Percentiles rank a stretch among this genome's conserved stretches.
Evolutionary conservation across 2,797 vertebrate genomes (phyloP).

Genomic region (Coreius guichenoti): DNA sequence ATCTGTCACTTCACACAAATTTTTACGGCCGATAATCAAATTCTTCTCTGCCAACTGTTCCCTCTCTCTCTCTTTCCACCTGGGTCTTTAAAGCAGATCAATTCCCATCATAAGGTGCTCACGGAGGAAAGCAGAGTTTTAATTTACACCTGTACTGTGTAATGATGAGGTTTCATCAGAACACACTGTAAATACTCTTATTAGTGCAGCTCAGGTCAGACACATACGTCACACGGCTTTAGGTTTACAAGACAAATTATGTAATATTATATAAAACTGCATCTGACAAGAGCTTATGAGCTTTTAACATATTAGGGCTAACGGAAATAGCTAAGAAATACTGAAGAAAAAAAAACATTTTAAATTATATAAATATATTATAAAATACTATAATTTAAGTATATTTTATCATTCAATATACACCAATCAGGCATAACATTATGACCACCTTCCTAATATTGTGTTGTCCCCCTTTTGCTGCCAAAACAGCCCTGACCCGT

Average conservation of each 20-base stretch:
- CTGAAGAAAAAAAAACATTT: background rate
- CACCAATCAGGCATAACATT: background rate
- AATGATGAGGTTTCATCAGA: constrained; percentile 53
- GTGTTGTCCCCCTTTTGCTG: no score
- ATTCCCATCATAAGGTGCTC: constrained; percentile 58
- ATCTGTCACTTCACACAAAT: constrained; percentile 31
- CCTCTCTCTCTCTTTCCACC: background rate
- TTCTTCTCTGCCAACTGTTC: background rate
- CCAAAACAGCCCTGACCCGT: no score
- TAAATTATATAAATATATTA: background rate
- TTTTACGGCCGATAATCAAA: constrained; percentile 45
- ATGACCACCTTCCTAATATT: no score
- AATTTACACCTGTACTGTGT: constrained; percentile 63
- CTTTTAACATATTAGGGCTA: background rate
- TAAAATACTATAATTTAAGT: background rate
- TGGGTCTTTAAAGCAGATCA: constrained; percentile 54
- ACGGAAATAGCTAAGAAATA: background rate
- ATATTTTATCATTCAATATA: background rate
- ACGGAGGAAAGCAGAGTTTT: constrained; percentile 41
- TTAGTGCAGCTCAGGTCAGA: constrained; percentile 8
- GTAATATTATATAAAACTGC: background rate
- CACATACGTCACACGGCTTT: background rate
- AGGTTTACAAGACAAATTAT: constrained; percentile 3
- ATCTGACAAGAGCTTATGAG: background rate
- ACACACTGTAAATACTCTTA: constrained; percentile 55